Conservation (phyloP, 2,113 vertebrate species). For the Todiramphus saurophagus region DNA sequence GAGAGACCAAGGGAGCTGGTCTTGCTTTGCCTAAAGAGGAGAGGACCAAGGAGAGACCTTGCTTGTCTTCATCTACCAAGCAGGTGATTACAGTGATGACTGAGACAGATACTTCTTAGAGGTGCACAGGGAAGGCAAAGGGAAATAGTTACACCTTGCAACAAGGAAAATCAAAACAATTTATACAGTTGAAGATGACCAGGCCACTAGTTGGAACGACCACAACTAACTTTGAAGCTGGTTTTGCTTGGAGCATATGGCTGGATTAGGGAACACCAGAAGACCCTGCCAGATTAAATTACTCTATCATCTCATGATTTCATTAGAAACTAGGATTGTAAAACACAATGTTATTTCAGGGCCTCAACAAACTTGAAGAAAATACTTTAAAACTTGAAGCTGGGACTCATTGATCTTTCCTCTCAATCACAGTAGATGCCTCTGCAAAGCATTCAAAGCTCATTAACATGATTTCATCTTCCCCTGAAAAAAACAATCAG, state of each 20-base stretch:
- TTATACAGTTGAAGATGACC: background rate
- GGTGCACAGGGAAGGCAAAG: background rate
- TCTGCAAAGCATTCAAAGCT: background rate
- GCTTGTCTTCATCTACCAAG: background rate
- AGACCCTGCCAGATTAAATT: background rate
- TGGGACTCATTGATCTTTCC: accelerated
- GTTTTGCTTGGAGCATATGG: background rate
- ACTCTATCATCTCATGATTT: background rate
- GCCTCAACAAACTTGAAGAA: background rate
- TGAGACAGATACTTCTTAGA: background rate
- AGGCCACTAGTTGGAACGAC: background rate
- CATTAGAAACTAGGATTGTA: background rate
- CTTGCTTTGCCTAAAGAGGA: background rate
- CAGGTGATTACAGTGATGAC: accelerated
- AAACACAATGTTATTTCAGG: background rate
- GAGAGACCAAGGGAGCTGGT: background rate
- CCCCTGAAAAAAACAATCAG: background rate
- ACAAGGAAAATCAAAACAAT: background rate
- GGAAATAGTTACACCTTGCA: accelerated
- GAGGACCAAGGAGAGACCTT: background rate
- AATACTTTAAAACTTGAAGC: background rate
- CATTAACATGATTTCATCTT: background rate
- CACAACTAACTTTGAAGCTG: background rate
- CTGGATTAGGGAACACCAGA: background rate
- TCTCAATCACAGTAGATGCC: background rate